A percentile compares a stretch with the other conserved stretches of the same genome.
These are phyloP conservation scores for Megaceryle torquata DNA, from an alignment of 2,113 vertebrate species.

Conservation along the genomic window DNA sequence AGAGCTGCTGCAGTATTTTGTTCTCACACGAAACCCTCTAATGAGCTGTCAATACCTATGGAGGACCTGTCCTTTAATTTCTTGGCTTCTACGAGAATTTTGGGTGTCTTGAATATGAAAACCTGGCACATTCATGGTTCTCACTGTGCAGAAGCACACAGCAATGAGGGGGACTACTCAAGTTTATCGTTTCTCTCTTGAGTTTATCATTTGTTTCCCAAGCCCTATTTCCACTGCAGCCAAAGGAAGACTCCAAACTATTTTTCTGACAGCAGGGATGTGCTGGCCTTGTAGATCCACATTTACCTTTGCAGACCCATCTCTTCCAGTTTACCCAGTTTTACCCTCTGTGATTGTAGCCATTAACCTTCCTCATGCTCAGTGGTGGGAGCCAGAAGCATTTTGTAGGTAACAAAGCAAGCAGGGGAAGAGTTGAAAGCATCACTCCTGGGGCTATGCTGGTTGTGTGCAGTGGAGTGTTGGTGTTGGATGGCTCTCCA, in stretches of 20 bases:
- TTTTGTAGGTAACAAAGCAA: background rate
- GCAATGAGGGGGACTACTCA: background rate
- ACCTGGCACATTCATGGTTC: background rate
- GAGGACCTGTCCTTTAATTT: background rate
- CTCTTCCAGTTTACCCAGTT: background rate
- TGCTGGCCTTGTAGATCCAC: background rate
- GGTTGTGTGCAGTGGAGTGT: accelerated
- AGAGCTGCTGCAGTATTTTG: background rate
- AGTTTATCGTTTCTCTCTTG: background rate
- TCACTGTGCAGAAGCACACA: background rate
- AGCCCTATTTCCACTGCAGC: background rate
- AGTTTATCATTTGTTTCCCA: background rate
- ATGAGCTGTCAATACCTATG: background rate
- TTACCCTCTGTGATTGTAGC: background rate
- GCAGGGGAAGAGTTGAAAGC: background rate
- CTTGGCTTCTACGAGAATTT: background rate
- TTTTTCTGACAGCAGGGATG: background rate
- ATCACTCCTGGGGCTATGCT: background rate
- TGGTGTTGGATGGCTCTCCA: background rate
- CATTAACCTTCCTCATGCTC: background rate
- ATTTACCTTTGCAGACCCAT: background rate
- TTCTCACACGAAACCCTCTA: background rate
- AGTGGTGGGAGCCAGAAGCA: background rate
- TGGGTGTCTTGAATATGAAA: background rate
- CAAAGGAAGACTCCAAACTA: background rate